phyloP scores from a whole-genome alignment of 2,888 invertebrate genomes.

The Flexamia atlantica region DNA sequence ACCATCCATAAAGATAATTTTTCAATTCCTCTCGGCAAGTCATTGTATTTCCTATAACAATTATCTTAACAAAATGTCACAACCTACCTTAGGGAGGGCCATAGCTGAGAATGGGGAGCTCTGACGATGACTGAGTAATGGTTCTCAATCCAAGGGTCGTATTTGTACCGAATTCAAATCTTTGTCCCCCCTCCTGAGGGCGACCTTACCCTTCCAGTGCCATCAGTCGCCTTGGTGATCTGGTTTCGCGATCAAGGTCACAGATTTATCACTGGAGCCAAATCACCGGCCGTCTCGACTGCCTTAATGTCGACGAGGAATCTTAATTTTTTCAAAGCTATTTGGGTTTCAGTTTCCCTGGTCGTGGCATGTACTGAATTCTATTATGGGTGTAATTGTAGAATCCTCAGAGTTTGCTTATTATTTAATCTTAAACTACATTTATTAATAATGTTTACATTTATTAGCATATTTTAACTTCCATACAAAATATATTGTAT shows the following conservation, averaged over 20 bases:
- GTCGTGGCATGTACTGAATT: not conserved
- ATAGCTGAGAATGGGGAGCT: not conserved
- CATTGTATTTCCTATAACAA: no score
- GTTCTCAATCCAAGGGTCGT: not conserved
- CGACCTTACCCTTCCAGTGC: conserved; percentile 5
- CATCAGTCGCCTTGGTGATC: not conserved
- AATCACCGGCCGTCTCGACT: not conserved
- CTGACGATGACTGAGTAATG: not conserved
- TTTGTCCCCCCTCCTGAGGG: not conserved
- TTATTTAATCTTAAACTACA: no score
- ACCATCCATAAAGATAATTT: no score
- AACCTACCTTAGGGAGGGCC: conserved; percentile 52
- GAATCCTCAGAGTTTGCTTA: no score
- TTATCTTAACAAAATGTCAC: no score
- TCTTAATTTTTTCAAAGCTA: conserved; percentile 1
- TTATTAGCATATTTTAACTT: no score
- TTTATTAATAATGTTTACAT: no score
- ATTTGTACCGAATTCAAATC: conserved; percentile 51
- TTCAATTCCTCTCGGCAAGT: no score
- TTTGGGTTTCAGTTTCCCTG: not conserved
- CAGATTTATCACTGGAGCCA: conserved; percentile 18
- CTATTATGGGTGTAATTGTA: no score
- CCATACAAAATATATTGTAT: no score
- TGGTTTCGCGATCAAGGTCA: conserved; percentile 29
- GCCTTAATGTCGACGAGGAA: not conserved